Evolutionary conservation across 2,797 vertebrate species (phyloP).

Genomic region (Delichon dasypus): DNA sequence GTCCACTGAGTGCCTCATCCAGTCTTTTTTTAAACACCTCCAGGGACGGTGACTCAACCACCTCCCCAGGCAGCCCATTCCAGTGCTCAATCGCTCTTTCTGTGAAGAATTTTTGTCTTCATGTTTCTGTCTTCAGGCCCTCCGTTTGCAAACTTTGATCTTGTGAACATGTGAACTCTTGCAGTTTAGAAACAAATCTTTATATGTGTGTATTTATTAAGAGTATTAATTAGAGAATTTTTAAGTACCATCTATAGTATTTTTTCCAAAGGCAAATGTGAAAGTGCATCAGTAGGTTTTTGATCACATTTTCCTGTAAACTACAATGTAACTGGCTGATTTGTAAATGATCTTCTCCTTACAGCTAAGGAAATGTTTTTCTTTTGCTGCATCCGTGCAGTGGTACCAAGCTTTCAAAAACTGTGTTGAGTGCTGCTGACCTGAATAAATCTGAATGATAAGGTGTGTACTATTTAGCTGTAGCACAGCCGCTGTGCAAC

Average conservation of each 20-base stretch:
- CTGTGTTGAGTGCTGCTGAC: neutral
- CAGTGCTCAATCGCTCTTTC: neutral
- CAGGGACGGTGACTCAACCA: neutral
- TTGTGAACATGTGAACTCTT: neutral
- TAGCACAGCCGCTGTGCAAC: neutral
- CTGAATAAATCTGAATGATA: neutral
- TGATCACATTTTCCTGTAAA: neutral
- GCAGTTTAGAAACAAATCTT: neutral
- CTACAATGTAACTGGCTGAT: neutral
- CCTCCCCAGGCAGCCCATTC: neutral
- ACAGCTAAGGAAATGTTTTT: neutral
- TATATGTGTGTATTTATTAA: neutral
- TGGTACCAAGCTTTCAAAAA: neutral
- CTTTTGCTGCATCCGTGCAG: neutral
- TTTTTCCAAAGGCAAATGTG: neutral
- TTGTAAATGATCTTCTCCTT: neutral
- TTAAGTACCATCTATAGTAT: neutral
- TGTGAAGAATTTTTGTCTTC: neutral
- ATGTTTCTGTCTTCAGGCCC: neutral
- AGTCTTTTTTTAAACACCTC: neutral
- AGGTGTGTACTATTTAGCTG: neutral
- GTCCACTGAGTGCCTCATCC: neutral
- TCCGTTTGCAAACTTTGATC: neutral
- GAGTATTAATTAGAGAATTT: neutral
- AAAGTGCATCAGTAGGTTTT: neutral